Percentiles rank a stretch among this genome's conserved stretches.
Evolutionary conservation across 2,113 vertebrate species (phyloP).

Genomic region (Notothenia coriiceps): DNA sequence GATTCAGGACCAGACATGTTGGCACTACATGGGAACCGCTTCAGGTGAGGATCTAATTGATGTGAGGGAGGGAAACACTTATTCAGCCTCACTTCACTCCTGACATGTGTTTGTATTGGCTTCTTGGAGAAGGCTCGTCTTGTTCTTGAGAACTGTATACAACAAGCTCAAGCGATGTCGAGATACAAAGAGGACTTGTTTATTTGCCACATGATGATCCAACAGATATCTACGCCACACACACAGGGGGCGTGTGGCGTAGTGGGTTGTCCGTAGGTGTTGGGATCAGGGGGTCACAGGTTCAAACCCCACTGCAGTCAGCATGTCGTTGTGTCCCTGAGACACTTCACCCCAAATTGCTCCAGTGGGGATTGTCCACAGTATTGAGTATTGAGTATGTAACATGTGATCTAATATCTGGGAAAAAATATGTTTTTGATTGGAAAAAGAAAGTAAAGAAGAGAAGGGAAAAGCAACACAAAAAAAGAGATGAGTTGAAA

Average conservation of each 20-base stretch:
- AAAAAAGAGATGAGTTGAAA: constrained; percentile 1
- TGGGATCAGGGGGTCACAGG: too few relatives aligned
- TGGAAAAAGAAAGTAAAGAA: not conserved
- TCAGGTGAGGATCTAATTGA: constrained; percentile 44
- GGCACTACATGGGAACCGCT: constrained; percentile 58
- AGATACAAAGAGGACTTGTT: not conserved
- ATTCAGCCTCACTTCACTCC: constrained; percentile 11
- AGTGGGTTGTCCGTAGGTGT: too few relatives aligned
- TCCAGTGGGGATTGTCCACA: too few relatives aligned
- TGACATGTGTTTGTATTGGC: constrained; percentile 38
- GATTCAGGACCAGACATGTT: constrained; percentile 59
- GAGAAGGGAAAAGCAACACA: not conserved
- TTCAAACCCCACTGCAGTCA: too few relatives aligned
- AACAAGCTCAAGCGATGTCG: not conserved
- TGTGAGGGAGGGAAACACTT: constrained; percentile 5
- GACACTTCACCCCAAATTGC: too few relatives aligned
- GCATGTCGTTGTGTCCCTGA: too few relatives aligned
- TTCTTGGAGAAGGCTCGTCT: not conserved
- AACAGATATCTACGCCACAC: not conserved
- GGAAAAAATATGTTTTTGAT: not conserved
- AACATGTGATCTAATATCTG: not conserved
- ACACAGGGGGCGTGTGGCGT: too few relatives aligned
- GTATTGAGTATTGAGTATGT: too few relatives aligned
- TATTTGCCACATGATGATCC: not conserved
- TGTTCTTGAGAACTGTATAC: not conserved